Evolutionary conservation across 2,113 vertebrate genomes (phyloP).

Genomic region (Chaetodon trifascialis): DNA sequence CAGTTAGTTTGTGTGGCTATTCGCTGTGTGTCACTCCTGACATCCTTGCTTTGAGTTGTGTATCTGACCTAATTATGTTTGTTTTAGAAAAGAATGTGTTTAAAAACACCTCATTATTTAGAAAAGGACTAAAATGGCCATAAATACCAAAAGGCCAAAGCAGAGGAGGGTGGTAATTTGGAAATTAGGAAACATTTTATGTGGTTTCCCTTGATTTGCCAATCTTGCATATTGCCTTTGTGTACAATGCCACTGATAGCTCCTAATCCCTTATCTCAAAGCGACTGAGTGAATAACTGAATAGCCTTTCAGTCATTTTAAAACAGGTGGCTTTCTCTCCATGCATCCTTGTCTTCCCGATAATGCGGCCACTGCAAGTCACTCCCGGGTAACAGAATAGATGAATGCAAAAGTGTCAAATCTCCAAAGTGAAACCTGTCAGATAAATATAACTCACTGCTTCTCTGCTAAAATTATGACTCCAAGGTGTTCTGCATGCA

Average conservation of each 20-base stretch:
- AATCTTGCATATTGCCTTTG: background rate
- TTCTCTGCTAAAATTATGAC: background rate
- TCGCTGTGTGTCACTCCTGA: conserved; percentile 8
- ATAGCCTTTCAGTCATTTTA: background rate
- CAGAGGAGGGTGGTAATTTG: background rate
- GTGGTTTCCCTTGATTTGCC: background rate
- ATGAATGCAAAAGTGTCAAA: background rate
- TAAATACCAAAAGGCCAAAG: conserved; percentile 24
- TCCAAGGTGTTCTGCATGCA: background rate
- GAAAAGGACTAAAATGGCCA: background rate
- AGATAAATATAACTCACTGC: background rate
- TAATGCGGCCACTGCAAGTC: background rate
- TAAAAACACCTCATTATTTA: conserved; percentile 21
- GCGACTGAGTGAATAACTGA: background rate
- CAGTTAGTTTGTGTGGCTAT: conserved; percentile 24
- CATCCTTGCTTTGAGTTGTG: conserved; percentile 5
- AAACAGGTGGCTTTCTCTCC: background rate
- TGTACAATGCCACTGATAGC: background rate
- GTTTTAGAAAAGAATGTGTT: conserved; percentile 29
- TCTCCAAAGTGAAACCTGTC: background rate
- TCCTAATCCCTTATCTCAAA: conserved; percentile 3
- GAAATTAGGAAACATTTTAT: conserved; percentile 7
- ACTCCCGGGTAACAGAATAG: background rate
- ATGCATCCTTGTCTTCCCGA: background rate
- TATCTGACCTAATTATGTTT: conserved; percentile 34